These are phyloP conservation scores for Oxyteleia sp. DNA, from an alignment of 2,888 invertebrate species.

Conservation along the genomic window DNA sequence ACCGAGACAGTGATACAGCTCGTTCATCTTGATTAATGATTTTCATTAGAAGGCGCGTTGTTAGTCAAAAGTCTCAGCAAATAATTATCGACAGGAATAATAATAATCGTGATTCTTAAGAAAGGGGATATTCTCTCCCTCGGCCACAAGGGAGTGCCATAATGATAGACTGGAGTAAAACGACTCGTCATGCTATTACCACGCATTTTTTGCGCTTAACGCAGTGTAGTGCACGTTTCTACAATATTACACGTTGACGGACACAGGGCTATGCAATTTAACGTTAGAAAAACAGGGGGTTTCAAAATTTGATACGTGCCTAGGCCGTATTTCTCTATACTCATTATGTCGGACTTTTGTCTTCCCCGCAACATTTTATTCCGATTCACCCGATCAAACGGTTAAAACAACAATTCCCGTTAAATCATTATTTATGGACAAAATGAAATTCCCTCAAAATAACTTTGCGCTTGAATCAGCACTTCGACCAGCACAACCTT, in stretches of 20 bases:
- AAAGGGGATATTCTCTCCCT: constrained; percentile 51
- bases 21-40: constrained; percentile 57
- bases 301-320: constrained; percentile 24
- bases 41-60: constrained; percentile 35
- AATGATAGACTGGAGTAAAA: constrained; percentile 61
- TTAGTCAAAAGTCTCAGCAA: constrained; percentile 40
- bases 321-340: too few species aligned
- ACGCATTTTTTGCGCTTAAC: constrained; percentile 53
- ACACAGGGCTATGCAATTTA: constrained; percentile 45
- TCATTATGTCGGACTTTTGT: too few species aligned
- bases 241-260: constrained; percentile 47
- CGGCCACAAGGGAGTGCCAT: constrained; percentile 47
- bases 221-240: constrained; percentile 30
- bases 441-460: too few species aligned
- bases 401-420: neutral
- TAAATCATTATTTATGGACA: constrained; percentile 19
- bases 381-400: neutral
- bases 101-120: constrained; percentile 45
- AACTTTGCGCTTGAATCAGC: too few species aligned
- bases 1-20: constrained; percentile 25
- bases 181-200: constrained; percentile 65
- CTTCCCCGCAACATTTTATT: neutral
- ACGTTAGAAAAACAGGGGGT: constrained; percentile 33
- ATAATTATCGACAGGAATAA: constrained; percentile 55
- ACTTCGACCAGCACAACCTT: too few species aligned